These are phyloP conservation scores for Psilopsiagon aurifrons DNA, from an alignment of 2,113 vertebrate genomes.

Conservation along the genomic window DNA sequence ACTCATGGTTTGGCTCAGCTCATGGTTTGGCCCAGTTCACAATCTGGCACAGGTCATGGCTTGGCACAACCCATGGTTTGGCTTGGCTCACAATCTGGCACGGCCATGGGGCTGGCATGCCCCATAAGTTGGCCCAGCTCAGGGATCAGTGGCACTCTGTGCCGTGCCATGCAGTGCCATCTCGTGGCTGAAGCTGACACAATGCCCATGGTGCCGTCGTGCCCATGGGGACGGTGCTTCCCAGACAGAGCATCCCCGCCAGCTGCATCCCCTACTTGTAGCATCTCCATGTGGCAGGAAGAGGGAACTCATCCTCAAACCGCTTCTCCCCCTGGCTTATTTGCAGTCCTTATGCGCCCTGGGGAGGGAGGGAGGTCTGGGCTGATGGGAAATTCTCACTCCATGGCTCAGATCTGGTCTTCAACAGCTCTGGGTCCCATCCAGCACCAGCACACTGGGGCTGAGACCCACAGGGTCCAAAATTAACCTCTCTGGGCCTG, in stretches of 20 bases:
- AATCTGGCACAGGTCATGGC: not conserved
- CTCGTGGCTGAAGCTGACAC: not conserved
- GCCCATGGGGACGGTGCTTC: not conserved
- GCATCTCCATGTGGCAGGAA: not conserved
- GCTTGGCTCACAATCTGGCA: not conserved
- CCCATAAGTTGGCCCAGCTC: not conserved
- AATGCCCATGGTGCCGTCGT: accelerated
- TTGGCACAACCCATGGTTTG: not conserved
- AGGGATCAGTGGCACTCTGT: not conserved
- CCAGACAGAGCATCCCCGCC: not conserved
- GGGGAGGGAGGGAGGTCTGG: accelerated
- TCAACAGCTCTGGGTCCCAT: not conserved
- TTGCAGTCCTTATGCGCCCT: not conserved
- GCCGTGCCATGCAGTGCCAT: accelerated
- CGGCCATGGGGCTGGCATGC: accelerated
- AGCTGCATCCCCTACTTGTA: not conserved
- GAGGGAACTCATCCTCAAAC: not conserved
- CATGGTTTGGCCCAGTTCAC: not conserved
- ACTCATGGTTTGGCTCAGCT: not conserved
- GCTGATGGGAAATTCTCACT: not conserved
- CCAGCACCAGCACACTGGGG: not conserved
- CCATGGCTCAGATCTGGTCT: not conserved
- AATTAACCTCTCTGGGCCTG: not conserved
- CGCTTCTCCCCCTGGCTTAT: accelerated
- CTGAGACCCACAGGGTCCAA: not conserved